Evolutionary conservation across 1,140 invertebrate species (phyloP).

Genomic region (Zaprionus africanus): DNA sequence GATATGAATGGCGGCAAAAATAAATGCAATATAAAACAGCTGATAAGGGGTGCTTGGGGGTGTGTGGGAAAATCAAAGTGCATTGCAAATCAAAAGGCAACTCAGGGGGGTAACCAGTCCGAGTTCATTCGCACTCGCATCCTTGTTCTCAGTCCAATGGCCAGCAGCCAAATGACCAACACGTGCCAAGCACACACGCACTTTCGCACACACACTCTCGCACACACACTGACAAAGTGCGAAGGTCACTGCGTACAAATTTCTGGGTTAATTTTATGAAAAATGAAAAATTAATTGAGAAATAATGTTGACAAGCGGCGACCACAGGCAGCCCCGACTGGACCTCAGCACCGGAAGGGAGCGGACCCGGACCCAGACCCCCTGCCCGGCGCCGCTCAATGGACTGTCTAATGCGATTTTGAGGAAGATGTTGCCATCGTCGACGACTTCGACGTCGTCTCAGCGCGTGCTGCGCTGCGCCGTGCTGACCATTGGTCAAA

Average conservation of each 20-base stretch:
- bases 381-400: conserved; percentile 76
- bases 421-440: conserved; percentile 48
- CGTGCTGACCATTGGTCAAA: conserved; percentile 74
- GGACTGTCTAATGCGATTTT: conserved; percentile 67
- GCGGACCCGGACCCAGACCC: conserved; percentile 58
- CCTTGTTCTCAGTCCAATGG: too few species aligned
- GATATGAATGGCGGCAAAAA: conserved; percentile 36
- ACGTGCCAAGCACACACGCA: conserved; percentile 51
- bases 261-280: conserved; percentile 83
- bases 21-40: conserved; percentile 64
- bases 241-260: conserved; percentile 76
- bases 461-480: conserved; percentile 53
- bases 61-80: neutral
- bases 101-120: conserved; percentile 24
- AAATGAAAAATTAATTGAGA: conserved; percentile 84
- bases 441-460: conserved; percentile 2
- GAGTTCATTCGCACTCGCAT: neutral
- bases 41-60: neutral
- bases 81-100: conserved; percentile 29
- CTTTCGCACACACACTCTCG: neutral
- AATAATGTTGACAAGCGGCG: conserved; percentile 81
- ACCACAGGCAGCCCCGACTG: conserved; percentile 44
- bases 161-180: conserved; percentile 40
- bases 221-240: conserved; percentile 29
- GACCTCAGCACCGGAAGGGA: conserved; percentile 15